These are phyloP conservation scores for Cyprinodon tularosa DNA, from an alignment of 2,113 vertebrate species.

Conservation along the genomic window DNA sequence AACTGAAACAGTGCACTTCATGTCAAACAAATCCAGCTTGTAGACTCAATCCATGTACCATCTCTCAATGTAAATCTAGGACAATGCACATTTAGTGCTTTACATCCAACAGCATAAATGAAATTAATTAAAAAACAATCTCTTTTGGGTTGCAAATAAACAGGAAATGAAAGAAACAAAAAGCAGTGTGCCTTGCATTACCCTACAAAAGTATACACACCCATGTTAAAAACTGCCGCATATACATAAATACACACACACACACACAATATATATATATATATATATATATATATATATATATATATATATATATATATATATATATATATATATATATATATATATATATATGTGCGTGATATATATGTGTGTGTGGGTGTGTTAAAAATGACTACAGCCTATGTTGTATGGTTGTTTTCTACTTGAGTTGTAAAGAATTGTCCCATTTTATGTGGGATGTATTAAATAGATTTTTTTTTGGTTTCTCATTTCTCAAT, in stretches of 20 bases:
- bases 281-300: too few relatives aligned
- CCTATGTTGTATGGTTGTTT: not conserved
- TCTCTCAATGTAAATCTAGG: conserved; percentile 75
- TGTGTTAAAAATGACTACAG: too few relatives aligned
- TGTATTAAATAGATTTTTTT: not conserved
- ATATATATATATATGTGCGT: too few relatives aligned
- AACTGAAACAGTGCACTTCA: conserved; percentile 97
- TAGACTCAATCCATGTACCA: conserved; percentile 91
- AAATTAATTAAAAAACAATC: conserved; percentile 79
- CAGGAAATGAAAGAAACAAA: conserved; percentile 56
- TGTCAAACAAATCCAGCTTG: conserved; percentile 87
- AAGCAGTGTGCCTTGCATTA: conserved; percentile 58
- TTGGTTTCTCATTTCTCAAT: not conserved
- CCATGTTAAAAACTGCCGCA: not conserved
- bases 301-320: too few relatives aligned
- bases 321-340: too few relatives aligned
- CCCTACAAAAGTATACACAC: conserved; percentile 29
- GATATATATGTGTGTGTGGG: too few relatives aligned
- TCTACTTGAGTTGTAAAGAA: not conserved
- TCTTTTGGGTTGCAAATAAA: conserved; percentile 80
- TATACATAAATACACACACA: too few relatives aligned
- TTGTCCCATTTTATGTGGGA: not conserved
- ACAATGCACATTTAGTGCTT: conserved; percentile 77
- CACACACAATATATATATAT: too few relatives aligned
- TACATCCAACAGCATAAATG: conserved; percentile 84